Evolutionary conservation across 2,113 vertebrate genomes (phyloP).

Genomic region (Prunella fulvescens): DNA sequence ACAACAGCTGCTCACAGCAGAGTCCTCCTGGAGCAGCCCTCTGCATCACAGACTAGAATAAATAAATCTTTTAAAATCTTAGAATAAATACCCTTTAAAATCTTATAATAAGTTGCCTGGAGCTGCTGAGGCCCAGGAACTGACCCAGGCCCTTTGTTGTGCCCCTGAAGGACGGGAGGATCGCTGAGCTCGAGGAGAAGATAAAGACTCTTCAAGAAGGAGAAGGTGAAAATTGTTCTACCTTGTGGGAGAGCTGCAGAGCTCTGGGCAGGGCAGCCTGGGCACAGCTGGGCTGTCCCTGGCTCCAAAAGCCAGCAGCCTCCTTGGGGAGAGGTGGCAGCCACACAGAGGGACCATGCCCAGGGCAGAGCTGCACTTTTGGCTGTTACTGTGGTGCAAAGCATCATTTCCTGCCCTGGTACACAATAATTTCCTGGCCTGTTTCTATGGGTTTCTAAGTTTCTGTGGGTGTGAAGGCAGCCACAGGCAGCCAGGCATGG

Average conservation of each 20-base stretch:
- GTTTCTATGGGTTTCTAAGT: neutral
- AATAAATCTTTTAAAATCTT: neutral
- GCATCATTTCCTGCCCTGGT: neutral
- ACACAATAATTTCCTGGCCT: slow-evolving; percentile 15
- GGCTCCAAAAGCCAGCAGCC: neutral
- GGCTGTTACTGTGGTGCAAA: neutral
- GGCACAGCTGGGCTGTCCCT: neutral
- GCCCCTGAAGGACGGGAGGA: slow-evolving; percentile 75
- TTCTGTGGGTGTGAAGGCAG: neutral
- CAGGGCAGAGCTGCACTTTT: neutral
- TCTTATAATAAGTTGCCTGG: neutral
- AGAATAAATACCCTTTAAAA: neutral
- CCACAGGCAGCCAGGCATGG: neutral
- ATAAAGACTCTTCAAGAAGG: slow-evolving; percentile 64
- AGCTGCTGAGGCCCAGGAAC: neutral
- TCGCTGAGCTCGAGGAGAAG: slow-evolving; percentile 76
- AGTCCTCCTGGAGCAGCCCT: neutral
- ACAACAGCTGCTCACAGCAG: neutral
- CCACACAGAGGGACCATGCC: neutral
- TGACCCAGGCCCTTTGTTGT: neutral
- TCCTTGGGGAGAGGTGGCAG: neutral
- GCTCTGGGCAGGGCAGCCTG: neutral
- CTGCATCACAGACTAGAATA: neutral
- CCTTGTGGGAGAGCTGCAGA: neutral
- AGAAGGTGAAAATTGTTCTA: slow-evolving; percentile 56